Evolutionary conservation across 2,888 invertebrate species (phyloP).

Genomic region (Anoplius nigerrimus): DNA sequence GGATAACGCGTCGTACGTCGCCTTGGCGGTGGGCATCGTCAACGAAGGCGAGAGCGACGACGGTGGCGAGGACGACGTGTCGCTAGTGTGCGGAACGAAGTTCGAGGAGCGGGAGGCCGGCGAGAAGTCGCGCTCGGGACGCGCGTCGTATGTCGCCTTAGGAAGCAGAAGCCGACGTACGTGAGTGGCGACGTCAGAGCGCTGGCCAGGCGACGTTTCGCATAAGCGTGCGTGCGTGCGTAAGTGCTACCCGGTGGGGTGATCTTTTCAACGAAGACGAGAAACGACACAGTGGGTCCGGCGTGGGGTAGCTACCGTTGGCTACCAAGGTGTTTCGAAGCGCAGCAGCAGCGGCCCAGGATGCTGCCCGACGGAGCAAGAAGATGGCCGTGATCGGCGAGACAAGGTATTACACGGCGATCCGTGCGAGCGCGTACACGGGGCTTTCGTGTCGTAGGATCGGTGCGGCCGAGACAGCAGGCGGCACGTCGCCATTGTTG

Average conservation of each 20-base stretch:
- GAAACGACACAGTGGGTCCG: conserved; percentile 18
- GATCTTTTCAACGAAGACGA: conserved; percentile 3
- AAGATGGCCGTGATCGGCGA: conserved; percentile 73
- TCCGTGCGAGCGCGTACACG: conserved; percentile 62
- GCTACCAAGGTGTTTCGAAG: conserved; percentile 53
- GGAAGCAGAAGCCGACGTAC: no score
- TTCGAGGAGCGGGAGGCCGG: no score
- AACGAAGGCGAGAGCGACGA: conserved; percentile 20
- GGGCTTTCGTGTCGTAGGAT: conserved; percentile 55
- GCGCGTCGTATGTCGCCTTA: no score
- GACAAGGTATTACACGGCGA: conserved; percentile 62
- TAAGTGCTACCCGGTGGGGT: no score
- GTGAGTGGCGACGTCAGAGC: no score
- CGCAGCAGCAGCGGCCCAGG: conserved; percentile 59
- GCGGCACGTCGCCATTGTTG: conserved; percentile 23
- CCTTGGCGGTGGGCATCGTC: conserved; percentile 19
- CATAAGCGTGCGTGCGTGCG: neutral
- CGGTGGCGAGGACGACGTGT: conserved; percentile 14
- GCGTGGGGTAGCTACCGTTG: conserved; percentile 31
- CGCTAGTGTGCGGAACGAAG: no score
- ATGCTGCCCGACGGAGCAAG: conserved; percentile 65
- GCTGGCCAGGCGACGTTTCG: neutral
- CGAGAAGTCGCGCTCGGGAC: no score
- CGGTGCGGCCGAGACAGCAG: conserved; percentile 39
- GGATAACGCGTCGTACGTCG: conserved; percentile 32